A percentile compares a stretch with the other conserved stretches of the same genome.
phyloP scores from a whole-genome alignment of 2,797 vertebrate species.

The Cirrhinus molitorella region DNA sequence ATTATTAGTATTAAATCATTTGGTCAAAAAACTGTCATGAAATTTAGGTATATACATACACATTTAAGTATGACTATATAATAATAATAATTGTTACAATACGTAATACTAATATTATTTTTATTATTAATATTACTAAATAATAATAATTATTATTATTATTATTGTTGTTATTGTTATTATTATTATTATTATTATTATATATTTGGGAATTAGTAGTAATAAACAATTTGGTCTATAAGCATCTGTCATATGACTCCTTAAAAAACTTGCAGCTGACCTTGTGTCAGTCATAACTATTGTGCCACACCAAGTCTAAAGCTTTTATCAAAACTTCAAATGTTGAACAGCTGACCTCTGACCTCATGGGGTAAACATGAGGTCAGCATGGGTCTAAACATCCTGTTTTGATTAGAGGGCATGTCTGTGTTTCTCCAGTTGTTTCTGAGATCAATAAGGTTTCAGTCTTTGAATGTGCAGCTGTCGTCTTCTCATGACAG shows the following conservation, averaged over 20 bases:
- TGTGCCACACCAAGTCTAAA: background rate
- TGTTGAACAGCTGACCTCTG: slow-evolving; percentile 54
- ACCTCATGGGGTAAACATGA: slow-evolving; percentile 55
- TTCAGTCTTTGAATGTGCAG: slow-evolving; percentile 9
- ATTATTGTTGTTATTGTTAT: too few relatives aligned
- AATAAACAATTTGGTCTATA: background rate
- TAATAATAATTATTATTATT: too few relatives aligned
- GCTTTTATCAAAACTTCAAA: background rate
- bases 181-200: too few relatives aligned
- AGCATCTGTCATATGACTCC: background rate
- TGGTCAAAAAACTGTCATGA: too few relatives aligned
- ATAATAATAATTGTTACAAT: too few relatives aligned
- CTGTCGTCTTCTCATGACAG: slow-evolving; percentile 19
- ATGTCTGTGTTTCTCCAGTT: slow-evolving; percentile 55
- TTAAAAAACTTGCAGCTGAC: background rate
- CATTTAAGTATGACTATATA: too few relatives aligned
- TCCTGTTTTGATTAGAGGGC: slow-evolving; percentile 61
- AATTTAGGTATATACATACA: too few relatives aligned
- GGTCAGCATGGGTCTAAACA: slow-evolving; percentile 46
- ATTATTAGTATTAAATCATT: too few relatives aligned
- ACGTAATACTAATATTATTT: too few relatives aligned
- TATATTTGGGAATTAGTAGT: too few relatives aligned
- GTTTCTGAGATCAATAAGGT: slow-evolving; percentile 24
- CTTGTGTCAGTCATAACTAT: background rate
- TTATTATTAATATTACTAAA: too few relatives aligned